A percentile compares a stretch with the other conserved stretches of the same genome.
phyloP scores from a whole-genome alignment of 2,797 vertebrate species.

The Sandelia bainsii region DNA sequence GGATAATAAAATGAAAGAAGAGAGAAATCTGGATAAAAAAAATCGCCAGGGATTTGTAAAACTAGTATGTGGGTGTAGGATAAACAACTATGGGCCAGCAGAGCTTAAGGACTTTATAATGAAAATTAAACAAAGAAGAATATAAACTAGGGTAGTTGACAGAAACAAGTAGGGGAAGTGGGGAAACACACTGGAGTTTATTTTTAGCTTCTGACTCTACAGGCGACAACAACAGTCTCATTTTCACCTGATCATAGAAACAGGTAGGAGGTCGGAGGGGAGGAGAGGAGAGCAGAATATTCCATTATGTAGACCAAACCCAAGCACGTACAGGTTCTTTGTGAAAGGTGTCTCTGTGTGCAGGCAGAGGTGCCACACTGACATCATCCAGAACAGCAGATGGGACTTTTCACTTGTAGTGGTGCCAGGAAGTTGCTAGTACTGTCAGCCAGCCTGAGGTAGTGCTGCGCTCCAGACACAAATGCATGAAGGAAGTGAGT shows the following conservation, averaged over 20 bases:
- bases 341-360: conserved; percentile 74
- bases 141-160: conserved; percentile 53
- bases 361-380: conserved; percentile 58
- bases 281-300: conserved; percentile 24
- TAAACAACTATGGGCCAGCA: neutral
- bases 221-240: conserved; percentile 61
- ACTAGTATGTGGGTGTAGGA: conserved; percentile 25
- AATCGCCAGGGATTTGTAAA: conserved; percentile 41
- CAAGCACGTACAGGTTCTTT: conserved; percentile 54
- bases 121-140: conserved; percentile 43
- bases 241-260: conserved; percentile 62
- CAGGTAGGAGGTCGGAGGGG: conserved; percentile 43
- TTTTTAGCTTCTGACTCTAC: conserved; percentile 66
- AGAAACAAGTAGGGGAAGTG: conserved; percentile 54
- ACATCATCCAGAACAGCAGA: conserved; percentile 71
- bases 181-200: conserved; percentile 50
- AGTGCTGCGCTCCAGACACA: conserved; percentile 57
- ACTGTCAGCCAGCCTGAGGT: conserved; percentile 69
- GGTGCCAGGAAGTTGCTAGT: conserved; percentile 64
- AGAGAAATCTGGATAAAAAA: conserved; percentile 35
- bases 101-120: conserved; percentile 4
- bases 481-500: conserved; percentile 32
- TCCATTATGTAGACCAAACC: conserved; percentile 63
- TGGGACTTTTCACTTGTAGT: conserved; percentile 69
- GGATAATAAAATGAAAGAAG: conserved; percentile 73